These are phyloP conservation scores for Lasioglossum vierecki DNA, from an alignment of 2,888 invertebrate genomes.

Conservation along the genomic window DNA sequence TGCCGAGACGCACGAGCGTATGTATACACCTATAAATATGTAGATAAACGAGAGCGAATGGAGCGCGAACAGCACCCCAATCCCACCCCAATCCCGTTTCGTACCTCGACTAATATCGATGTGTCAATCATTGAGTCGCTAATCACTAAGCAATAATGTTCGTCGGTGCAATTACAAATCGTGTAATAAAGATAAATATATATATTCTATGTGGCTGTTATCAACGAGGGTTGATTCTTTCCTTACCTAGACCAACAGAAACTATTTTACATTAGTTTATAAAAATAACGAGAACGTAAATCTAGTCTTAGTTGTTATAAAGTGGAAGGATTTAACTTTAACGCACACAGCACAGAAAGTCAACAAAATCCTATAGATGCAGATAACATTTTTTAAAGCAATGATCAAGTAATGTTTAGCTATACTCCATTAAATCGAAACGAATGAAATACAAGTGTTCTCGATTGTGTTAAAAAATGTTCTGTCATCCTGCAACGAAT, in stretches of 20 bases:
- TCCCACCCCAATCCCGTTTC: conserved; percentile 54
- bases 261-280: neutral
- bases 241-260: neutral
- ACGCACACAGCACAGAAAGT: neutral
- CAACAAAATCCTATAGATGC: neutral
- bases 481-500: neutral
- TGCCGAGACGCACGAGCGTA: conserved; percentile 44
- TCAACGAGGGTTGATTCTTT: neutral
- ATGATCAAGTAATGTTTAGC: neutral
- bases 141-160: conserved; percentile 78
- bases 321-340: neutral
- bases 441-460: neutral
- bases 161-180: conserved; percentile 74
- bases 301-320: neutral
- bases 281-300: neutral
- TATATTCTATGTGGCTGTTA: conserved; percentile 57
- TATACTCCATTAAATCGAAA: neutral
- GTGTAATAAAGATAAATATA: conserved; percentile 67
- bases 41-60: conserved; percentile 45
- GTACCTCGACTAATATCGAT: conserved; percentile 72
- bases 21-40: conserved; percentile 58
- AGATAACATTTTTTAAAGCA: conserved; percentile 5
- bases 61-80: conserved; percentile 29
- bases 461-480: neutral
- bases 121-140: conserved; percentile 75